phyloP scores from a whole-genome alignment of 2,888 invertebrate genomes.

The Latheticus oryzae region DNA sequence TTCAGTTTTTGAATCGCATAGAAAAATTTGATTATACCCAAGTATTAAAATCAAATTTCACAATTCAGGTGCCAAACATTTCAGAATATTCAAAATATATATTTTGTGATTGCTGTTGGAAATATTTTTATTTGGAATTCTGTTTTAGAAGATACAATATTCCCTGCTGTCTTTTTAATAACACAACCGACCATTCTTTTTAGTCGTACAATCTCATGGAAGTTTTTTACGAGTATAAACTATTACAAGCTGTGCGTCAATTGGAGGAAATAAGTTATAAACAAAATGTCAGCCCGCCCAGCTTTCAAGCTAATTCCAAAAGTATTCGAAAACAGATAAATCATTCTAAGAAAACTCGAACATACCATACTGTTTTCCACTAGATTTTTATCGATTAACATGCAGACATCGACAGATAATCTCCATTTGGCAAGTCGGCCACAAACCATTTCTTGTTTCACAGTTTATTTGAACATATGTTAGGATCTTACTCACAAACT shows the following conservation, averaged over 20 bases:
- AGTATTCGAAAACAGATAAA: conserved; percentile 16
- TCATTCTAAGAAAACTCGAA: conserved; percentile 18
- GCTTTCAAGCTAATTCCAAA: not conserved
- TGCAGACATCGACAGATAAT: conserved; percentile 34
- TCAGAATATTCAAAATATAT: not conserved
- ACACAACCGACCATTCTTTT: too few relatives aligned
- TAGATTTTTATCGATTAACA: conserved; percentile 38
- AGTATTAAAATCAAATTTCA: too few relatives aligned
- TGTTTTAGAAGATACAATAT: too few relatives aligned
- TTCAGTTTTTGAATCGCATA: too few relatives aligned
- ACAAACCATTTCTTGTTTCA: conserved; percentile 49
- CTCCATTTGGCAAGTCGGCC: conserved; percentile 40
- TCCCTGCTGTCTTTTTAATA: too few relatives aligned
- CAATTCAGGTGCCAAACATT: too few relatives aligned
- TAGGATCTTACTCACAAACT: conserved; percentile 41
- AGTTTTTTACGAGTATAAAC: too few relatives aligned
- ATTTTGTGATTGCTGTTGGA: conserved; percentile 1
- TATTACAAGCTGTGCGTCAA: conserved; percentile 5
- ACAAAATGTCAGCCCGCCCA: conserved; percentile 17
- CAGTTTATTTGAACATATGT: conserved; percentile 50
- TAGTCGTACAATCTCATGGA: too few relatives aligned
- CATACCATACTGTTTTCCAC: conserved; percentile 22
- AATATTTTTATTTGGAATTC: too few relatives aligned
- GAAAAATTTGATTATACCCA: too few relatives aligned
- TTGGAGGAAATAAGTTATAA: conserved; percentile 25